Base-by-base conservation (phyloP, 2,797 vertebrate genomes). In the Anabacerthia variegaticeps region DNA sequence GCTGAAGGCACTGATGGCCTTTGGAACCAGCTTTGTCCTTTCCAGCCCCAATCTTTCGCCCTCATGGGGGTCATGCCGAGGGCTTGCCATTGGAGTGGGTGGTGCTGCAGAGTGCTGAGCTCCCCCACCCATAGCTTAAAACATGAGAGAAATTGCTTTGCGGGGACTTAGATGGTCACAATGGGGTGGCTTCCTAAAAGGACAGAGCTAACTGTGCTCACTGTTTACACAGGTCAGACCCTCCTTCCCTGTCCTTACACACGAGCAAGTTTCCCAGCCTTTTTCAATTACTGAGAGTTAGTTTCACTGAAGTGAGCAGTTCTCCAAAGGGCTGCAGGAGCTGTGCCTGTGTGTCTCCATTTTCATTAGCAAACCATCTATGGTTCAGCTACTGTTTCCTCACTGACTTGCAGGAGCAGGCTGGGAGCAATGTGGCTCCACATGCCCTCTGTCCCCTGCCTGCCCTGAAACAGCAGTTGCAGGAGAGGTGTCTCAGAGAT, bases 141-240 rank as follows among this genome's bases (percentile, higher is more conserved):
- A 41, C 16, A 27, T 0, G 0, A 46, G 10, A 14, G 72, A 67
- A 54, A 34, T 20, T 7, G 1, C 17, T 26, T 1, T 59, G 21
- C 12, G 27, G 54, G 27, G n/a, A 24, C 34, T 88, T 4, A 28
- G 46, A 48, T 17, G 30, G 43, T 71, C n/a, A 36, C 2, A 0
- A 1, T 7, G 24, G 39, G 2, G 2, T 72, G 36, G 14, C 32
- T 87, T 69, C 37, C 1, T 18, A 69, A 52, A 34, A 59, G 34
- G 30, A 43, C 32, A 68, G 74, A 87, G 27, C 21, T 52, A 51
- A 67, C 17, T 39, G 17, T 59, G 15, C 48, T 56, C 8, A 0
- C 43, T 39, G 27, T 62, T 67, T 49, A 24, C 21, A 14, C 0
- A 3, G 58, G 39, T 89, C 3, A 11, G 54, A 41, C 22, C 10